Evolutionary conservation across 1,140 invertebrate genomes (phyloP), one percentile per base, ranked within the genome.

Genomic region (Drosophila willistoni): DNA sequence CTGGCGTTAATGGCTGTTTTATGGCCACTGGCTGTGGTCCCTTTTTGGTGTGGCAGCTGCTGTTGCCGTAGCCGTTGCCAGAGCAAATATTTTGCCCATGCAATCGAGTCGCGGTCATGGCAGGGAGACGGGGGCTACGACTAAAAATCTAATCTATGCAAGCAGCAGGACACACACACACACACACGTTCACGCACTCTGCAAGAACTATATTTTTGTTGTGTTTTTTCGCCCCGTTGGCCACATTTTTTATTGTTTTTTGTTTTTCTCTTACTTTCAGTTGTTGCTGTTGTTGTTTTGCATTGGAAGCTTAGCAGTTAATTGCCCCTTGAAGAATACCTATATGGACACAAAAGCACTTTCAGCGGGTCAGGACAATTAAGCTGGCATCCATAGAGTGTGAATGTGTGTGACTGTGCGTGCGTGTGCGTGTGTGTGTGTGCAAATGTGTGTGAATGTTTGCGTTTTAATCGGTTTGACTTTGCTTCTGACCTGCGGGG

Each of bases 241-340:
- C 9, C 47, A 65, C 68, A 29, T 86, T 86, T 81, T 86, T 79
- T 76, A 36, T 36, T 36, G 34, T 56, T 62, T 68, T 59, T 64
- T 47, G 12, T 13, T 13, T 47, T 42, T n/a, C 41, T 47, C 17
- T 47, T 17, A 17, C 44, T 51, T n/a, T n/a, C n/a, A n/a, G n/a
- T n/a, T n/a, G n/a, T n/a, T 76, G 29, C 7, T 77, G 29, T n/a
- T 54, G 65, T 44, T 63, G 71, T 56, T 81, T 73, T 73, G 56
- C 56, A 19, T 83, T 25, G 72, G 69, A 59, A 81, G 76, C 79
- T 67, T 71, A 81, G 57, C 76, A 80, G 83, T 86, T 87, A 86
- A 86, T 86, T 86, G 83, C 84, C 83, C 83, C 83, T 86, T 86
- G 83, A 86, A 86, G 83, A 89, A 86, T 86, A 86, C 79, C 57